A percentile compares a stretch with the other conserved stretches of the same genome.
phyloP scores from a whole-genome alignment of 2,888 invertebrate genomes.

The Eueremaeus valkanovi region DNA sequence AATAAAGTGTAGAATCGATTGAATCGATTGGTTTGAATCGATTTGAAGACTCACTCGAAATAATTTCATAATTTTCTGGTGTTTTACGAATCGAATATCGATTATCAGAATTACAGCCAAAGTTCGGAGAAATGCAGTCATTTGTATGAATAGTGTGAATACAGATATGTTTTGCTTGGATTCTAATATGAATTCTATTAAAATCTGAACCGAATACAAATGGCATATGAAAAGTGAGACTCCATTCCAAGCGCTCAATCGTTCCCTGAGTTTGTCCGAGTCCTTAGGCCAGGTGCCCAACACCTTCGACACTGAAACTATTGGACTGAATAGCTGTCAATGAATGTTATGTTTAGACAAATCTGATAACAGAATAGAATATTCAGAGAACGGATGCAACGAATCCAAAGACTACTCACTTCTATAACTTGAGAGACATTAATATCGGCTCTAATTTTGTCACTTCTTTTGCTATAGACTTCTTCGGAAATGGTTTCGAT shows the following conservation, averaged over 20 bases:
- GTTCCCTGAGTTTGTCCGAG: too few relatives aligned
- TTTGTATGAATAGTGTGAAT: conserved; percentile 29
- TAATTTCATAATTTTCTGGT: conserved; percentile 10
- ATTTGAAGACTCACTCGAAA: conserved; percentile 20
- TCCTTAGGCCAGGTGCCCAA: too few relatives aligned
- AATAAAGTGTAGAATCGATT: neutral
- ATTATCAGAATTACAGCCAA: conserved; percentile 11
- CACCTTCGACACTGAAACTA: too few relatives aligned
- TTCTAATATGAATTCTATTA: conserved; percentile 24
- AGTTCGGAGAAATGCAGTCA: conserved; percentile 24
- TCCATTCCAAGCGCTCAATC: conserved; percentile 35
- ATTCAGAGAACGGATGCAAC: too few relatives aligned
- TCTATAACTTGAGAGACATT: too few relatives aligned
- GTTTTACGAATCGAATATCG: conserved; percentile 27
- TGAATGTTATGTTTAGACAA: too few relatives aligned
- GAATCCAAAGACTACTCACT: too few relatives aligned
- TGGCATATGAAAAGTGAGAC: conserved; percentile 25
- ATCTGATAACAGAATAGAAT: too few relatives aligned
- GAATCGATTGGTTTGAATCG: neutral
- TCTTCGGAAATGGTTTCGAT: too few relatives aligned
- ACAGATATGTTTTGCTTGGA: conserved; percentile 5
- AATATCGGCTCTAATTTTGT: too few relatives aligned
- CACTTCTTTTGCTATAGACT: too few relatives aligned
- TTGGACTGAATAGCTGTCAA: too few relatives aligned
- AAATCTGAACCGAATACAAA: conserved; percentile 31